phyloP scores from a whole-genome alignment of 2,888 invertebrate species.

The Tenodera sinensis region DNA sequence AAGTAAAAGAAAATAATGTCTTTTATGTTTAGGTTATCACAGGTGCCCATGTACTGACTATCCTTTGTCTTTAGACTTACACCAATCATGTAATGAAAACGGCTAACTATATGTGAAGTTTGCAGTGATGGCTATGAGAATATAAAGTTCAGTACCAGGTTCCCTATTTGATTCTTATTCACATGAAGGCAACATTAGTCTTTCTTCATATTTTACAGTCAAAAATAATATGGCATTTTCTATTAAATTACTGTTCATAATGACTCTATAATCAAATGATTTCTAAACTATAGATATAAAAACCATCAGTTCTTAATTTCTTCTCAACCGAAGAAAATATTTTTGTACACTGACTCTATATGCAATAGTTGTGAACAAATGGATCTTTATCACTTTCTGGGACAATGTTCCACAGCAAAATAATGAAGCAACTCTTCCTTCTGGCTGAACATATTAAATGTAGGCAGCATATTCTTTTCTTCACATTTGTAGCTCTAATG shows the following conservation, averaged over 20 bases:
- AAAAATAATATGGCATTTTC: conserved; percentile 16
- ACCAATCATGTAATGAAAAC: neutral
- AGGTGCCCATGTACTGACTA: neutral
- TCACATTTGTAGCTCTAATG: neutral
- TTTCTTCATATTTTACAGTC: conserved; percentile 5
- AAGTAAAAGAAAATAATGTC: neutral
- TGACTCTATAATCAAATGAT: neutral
- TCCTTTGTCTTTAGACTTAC: neutral
- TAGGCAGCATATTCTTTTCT: neutral
- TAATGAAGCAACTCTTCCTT: neutral
- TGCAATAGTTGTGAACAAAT: neutral
- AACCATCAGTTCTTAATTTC: neutral
- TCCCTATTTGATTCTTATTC: conserved; percentile 1
- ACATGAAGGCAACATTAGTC: conserved; percentile 19
- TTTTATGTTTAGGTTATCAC: conserved; percentile 8
- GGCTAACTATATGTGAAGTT: neutral
- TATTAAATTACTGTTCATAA: neutral
- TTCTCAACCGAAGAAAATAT: neutral
- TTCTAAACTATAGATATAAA: neutral
- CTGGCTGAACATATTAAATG: neutral
- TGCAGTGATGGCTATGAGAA: neutral
- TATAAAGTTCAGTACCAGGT: neutral
- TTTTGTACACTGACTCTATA: neutral
- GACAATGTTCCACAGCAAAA: neutral
- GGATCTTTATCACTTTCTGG: neutral